A percentile compares a stretch with the other conserved stretches of the same genome.
Evolutionary conservation across 1,140 invertebrate genomes (phyloP).

Genomic region (Drosophila melanica): DNA sequence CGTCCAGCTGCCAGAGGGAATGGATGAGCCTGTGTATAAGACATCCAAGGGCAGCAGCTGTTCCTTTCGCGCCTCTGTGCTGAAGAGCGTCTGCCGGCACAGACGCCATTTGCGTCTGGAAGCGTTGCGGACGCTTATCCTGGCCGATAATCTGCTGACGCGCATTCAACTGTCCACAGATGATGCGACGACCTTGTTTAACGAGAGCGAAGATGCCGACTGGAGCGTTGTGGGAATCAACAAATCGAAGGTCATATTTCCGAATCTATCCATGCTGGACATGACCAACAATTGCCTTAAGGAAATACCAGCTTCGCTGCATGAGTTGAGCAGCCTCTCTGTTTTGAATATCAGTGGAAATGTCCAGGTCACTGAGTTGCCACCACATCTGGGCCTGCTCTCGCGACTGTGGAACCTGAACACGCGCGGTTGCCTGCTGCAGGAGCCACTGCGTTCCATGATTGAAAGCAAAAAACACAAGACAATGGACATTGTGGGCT

Average conservation of each 20-base stretch:
- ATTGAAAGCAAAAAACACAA: constrained; percentile 96
- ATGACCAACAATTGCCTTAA: constrained; percentile 94
- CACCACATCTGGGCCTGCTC: constrained; percentile 96
- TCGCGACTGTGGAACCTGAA: constrained; percentile 98
- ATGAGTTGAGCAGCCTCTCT: constrained; percentile 94
- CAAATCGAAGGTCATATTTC: constrained; percentile 93
- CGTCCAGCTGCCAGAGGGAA: constrained; percentile 83
- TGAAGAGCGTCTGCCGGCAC: constrained; percentile 92
- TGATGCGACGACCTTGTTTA: constrained; percentile 85
- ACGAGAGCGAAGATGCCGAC: constrained; percentile 79
- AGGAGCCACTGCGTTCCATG: constrained; percentile 96
- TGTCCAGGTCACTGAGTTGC: constrained; percentile 92
- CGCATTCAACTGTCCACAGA: constrained; percentile 91
- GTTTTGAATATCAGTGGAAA: constrained; percentile 98
- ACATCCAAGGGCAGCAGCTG: constrained; percentile 51
- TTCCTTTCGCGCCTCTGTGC: constrained; percentile 89
- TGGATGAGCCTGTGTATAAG: constrained; percentile 82
- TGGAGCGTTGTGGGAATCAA: constrained; percentile 84
- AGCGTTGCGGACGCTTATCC: constrained; percentile 85
- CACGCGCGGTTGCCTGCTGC: constrained; percentile 93
- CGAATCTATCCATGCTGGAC: constrained; percentile 97
- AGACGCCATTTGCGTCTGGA: constrained; percentile 89
- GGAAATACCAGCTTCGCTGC: constrained; percentile 92
- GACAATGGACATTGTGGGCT: constrained; percentile 98
- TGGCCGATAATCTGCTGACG: constrained; percentile 93